Conservation (phyloP, 2,797 vertebrate genomes). For the Anableps anableps region DNA sequence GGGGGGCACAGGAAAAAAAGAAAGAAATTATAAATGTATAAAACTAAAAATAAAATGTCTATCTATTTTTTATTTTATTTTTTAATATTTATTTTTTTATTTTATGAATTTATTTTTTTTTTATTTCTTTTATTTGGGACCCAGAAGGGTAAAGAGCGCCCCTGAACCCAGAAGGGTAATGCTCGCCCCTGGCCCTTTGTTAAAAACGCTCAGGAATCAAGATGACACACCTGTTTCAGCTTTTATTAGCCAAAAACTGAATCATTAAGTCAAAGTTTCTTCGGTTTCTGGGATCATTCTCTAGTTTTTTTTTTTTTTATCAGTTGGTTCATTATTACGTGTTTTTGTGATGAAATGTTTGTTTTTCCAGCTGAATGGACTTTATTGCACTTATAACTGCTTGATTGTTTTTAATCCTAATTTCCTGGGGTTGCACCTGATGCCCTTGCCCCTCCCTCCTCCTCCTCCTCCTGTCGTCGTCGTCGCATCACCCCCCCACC, state of each 20-base stretch:
- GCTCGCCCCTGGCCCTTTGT: neutral
- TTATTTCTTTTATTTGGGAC: no score
- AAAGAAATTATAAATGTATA: no score
- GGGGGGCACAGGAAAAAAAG: no score
- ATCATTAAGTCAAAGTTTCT: neutral
- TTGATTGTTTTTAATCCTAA: neutral
- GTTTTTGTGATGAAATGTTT: neutral
- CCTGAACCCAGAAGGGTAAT: neutral
- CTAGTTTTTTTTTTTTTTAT: neutral
- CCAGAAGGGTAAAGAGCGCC: neutral
- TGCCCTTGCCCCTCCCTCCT: slow-evolving; percentile 52
- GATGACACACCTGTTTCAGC: neutral
- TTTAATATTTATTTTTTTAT: no score
- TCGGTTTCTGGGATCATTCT: neutral
- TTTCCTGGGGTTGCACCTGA: slow-evolving; percentile 23
- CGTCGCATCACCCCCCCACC: slow-evolving; percentile 44
- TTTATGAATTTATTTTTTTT: no score
- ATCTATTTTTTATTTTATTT: no score
- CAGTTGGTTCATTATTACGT: neutral
- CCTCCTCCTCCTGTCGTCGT: slow-evolving; percentile 22
- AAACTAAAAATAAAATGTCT: no score
- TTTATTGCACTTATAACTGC: neutral
- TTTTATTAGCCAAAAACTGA: neutral
- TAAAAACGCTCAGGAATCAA: neutral
- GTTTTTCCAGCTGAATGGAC: neutral